phyloP scores from a whole-genome alignment of 1,140 invertebrate genomes.

The Meteorus sp. region DNA sequence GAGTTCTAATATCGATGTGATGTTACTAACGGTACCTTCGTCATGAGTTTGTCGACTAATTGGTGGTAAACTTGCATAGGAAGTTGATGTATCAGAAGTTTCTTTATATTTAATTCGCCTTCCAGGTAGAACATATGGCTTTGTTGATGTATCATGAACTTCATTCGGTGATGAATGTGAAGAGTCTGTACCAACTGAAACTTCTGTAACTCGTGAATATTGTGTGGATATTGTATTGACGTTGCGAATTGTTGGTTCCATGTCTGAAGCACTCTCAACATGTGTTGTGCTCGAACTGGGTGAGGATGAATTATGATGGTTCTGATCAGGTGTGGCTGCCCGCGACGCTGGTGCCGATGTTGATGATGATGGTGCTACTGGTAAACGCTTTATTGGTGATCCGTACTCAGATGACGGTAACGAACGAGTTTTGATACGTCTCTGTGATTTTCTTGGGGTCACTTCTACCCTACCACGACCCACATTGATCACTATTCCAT shows the following conservation, averaged over 20 bases:
- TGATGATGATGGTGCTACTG: not conserved
- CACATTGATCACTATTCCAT: conserved; percentile 43
- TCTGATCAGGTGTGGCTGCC: not conserved
- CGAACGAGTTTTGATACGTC: conserved; percentile 32
- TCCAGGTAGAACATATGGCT: not conserved
- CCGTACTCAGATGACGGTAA: conserved; percentile 26
- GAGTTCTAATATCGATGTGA: conserved; percentile 46
- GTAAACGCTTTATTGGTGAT: conserved; percentile 25
- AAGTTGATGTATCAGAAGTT: conserved; percentile 50
- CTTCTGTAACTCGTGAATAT: not conserved
- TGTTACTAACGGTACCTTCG: conserved; percentile 17
- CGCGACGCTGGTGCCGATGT: not conserved
- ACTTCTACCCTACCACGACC: conserved; percentile 39
- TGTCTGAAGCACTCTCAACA: conserved; percentile 19
- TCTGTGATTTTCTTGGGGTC: conserved; percentile 36
- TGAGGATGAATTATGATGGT: no score
- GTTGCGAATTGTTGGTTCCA: not conserved
- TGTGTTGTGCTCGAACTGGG: no score
- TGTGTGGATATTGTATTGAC: no score
- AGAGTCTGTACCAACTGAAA: not conserved
- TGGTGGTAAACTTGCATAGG: conserved; percentile 49
- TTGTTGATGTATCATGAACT: not conserved
- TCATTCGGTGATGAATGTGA: conserved; percentile 24
- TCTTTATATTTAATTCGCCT: conserved; percentile 33
- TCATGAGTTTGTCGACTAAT: conserved; percentile 21